Evolutionary conservation across 2,113 vertebrate genomes (phyloP).

Genomic region (Geothlypis trichas): DNA sequence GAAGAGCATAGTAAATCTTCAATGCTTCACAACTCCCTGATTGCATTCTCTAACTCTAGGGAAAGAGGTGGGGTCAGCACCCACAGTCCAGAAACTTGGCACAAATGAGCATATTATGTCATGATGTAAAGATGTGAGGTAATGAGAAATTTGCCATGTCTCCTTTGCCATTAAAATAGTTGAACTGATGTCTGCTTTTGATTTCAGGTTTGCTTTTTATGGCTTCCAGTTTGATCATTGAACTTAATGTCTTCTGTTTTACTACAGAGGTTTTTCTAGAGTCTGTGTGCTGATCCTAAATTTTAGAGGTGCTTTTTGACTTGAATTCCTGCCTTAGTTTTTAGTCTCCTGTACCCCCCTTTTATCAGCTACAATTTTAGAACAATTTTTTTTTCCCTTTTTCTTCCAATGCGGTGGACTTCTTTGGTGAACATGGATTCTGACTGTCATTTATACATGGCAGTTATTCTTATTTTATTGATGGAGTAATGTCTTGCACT

Average conservation of each 20-base stretch:
- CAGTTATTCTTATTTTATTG: background rate
- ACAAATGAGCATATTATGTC: background rate
- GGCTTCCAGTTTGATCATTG: background rate
- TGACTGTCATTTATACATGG: background rate
- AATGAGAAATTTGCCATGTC: background rate
- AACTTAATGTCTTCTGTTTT: background rate
- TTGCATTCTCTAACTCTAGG: background rate
- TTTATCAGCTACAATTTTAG: background rate
- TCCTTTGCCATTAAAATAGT: background rate
- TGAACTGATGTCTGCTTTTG: background rate
- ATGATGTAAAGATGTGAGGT: background rate
- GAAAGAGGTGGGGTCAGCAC: background rate
- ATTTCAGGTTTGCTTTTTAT: background rate
- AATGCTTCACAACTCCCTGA: background rate
- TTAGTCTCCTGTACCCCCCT: background rate
- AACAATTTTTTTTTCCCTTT: background rate
- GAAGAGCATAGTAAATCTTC: slow-evolving; percentile 3
- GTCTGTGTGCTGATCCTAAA: background rate
- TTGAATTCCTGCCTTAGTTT: background rate
- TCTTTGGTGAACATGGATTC: background rate
- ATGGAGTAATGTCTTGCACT: background rate
- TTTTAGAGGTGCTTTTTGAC: background rate
- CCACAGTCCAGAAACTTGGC: background rate
- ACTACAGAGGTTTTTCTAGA: background rate
- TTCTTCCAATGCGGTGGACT: background rate